Base-by-base conservation (phyloP, 2,888 invertebrate genomes). In the Ormyrus thymus region DNA sequence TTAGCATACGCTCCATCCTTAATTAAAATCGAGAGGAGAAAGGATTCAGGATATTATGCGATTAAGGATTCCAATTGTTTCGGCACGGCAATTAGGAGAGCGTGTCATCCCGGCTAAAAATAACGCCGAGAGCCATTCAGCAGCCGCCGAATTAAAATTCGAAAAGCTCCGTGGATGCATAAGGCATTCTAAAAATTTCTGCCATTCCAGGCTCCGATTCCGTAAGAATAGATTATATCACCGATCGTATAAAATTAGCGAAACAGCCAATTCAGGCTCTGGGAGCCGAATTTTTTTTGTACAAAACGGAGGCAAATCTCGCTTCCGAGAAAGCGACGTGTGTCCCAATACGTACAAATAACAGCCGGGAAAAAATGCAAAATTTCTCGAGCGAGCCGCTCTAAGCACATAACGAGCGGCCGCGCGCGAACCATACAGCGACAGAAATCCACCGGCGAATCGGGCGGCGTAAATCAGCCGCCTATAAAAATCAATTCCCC, bases 401-500 rank as follows among this genome's bases (percentile, higher is more conserved):
- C 29, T 29, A 29, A 29, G 29, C 29, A 4, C 4, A 66, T 68
- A 68, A 61, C 56, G 53, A 55, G 56, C 46, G 53, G 29, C 29
- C 4, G 3, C 29, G 2, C 29, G 29, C 29, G 29, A 29, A 29
- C 29, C 29, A 29, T 29, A 29, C 29, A 29, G 3, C 9, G 45
- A 4, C 10, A 15, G 46, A 64, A 51, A 74, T 50, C 15, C 51
- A 7, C 8, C 11, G 13, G 62, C 51, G 55, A 56, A 76, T 76
- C 76, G 46, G 15, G 3, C 69, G n/a, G 50, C 15, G 29, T 76
- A 76, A 76, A 70, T 76, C 50, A 70, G 64, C 15, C 56, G 15
- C 48, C 69, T 55, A 76, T 76, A 76, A 76, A 76, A 76, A 64
- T 64, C 62, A 70, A 70, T 70, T 29, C 62, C 7, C 53, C 48